Conservation (phyloP, 2,113 vertebrate species). For the Pelmatolapia mariae region DNA sequence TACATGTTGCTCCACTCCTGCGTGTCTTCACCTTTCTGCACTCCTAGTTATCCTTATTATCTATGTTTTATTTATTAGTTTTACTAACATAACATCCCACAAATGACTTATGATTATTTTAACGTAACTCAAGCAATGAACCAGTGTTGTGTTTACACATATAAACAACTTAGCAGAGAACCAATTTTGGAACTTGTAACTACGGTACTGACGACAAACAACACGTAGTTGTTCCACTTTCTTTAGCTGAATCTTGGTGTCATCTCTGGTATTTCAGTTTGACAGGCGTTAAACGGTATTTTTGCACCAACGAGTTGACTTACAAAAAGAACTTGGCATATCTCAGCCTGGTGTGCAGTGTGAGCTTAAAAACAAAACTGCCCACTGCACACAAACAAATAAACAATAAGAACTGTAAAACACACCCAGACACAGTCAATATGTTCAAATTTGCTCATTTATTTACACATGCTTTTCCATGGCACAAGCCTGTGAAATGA, state of each 20-base stretch:
- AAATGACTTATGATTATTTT: neutral
- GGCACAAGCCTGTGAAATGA: neutral
- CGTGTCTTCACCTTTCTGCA: neutral
- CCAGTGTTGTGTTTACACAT: neutral
- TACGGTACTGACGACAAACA: neutral
- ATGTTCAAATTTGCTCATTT: neutral
- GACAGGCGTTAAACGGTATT: neutral
- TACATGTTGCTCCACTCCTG: neutral
- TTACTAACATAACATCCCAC: neutral
- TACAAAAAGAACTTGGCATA: neutral
- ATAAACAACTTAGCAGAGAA: neutral
- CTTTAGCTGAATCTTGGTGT: neutral
- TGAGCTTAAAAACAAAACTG: neutral
- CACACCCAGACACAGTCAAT: neutral
- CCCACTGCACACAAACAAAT: neutral
- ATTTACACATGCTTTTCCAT: neutral
- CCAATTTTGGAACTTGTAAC: neutral
- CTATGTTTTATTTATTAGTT: neutral
- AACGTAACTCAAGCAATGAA: neutral
- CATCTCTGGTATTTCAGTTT: neutral
- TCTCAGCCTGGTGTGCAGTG: neutral
- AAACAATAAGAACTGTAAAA: neutral
- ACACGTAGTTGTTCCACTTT: neutral
- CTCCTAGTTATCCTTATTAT: neutral
- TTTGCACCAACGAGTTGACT: neutral